Conservation (phyloP, 2,797 vertebrate genomes). For the Macrochelys suwanniensis region DNA sequence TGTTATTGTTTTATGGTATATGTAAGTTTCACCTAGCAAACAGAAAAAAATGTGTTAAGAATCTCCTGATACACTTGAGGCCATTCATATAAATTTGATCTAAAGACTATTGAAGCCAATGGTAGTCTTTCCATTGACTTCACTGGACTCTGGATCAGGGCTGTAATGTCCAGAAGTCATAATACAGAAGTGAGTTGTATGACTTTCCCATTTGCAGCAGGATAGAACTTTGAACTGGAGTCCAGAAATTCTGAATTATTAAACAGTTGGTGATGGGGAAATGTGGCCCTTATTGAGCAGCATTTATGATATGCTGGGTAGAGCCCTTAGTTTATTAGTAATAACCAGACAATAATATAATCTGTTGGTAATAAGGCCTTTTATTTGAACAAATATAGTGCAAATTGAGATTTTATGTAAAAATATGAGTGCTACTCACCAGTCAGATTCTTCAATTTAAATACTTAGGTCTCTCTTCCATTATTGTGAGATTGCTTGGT, state of each 20-base stretch:
- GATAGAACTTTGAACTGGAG: constrained; percentile 18
- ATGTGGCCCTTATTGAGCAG: constrained; percentile 1
- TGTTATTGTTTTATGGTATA: not conserved
- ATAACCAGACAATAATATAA: not conserved
- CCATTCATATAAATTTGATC: not conserved
- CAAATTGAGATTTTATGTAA: not conserved
- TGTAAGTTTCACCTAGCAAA: not conserved
- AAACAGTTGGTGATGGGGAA: constrained; percentile 43
- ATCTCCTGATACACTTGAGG: not conserved
- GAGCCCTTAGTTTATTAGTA: not conserved
- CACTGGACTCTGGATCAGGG: not conserved
- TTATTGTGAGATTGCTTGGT: not conserved
- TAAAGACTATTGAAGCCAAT: not conserved
- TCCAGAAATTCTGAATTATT: constrained; percentile 43
- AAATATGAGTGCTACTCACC: not conserved
- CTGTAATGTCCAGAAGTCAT: not conserved
- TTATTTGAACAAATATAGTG: not conserved
- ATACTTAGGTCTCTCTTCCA: not conserved
- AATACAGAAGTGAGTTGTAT: constrained; percentile 51
- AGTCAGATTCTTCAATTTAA: not conserved
- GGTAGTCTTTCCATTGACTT: not conserved
- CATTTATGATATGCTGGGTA: not conserved
- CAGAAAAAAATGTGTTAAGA: not conserved
- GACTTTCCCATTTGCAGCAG: constrained; percentile 41
- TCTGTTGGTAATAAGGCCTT: not conserved